phyloP scores from a whole-genome alignment of 2,113 vertebrate species.

The Thermophis baileyi region DNA sequence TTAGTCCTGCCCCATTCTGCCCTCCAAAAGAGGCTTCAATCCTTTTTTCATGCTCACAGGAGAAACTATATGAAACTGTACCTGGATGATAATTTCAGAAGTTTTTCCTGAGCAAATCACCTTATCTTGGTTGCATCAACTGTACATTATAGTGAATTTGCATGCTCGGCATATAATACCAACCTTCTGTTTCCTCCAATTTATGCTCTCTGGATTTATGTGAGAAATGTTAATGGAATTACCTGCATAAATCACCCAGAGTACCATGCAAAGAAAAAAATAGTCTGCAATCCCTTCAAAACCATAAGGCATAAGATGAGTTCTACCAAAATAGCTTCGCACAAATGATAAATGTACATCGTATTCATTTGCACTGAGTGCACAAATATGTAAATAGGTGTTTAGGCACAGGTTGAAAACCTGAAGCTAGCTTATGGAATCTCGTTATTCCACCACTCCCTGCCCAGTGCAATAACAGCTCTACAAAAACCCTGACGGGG shows the following conservation, averaged over 20 bases:
- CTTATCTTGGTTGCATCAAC: neutral
- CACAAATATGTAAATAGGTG: neutral
- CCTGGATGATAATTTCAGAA: neutral
- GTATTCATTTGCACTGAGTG: conserved; percentile 45
- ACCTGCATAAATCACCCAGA: conserved; percentile 30
- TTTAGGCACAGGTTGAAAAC: neutral
- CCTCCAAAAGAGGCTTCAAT: neutral
- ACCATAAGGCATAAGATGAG: conserved; percentile 43
- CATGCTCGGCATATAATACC: conserved; percentile 8
- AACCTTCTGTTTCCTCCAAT: conserved; percentile 31
- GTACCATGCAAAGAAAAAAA: neutral
- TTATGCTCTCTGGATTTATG: conserved; percentile 39
- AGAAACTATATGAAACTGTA: neutral
- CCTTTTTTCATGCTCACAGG: neutral
- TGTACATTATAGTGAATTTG: neutral
- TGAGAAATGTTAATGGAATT: conserved; percentile 59
- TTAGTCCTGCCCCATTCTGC: too few relatives aligned
- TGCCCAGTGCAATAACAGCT: neutral
- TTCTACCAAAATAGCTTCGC: conserved; percentile 39
- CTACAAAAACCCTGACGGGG: neutral
- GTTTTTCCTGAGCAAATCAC: neutral
- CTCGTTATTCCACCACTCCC: neutral
- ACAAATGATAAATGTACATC: conserved; percentile 32
- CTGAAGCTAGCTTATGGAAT: neutral
- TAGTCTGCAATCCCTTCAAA: conserved; percentile 25